Base-by-base conservation (phyloP, 2,888 invertebrate species). In the Cordylochernes scorpioides region DNA sequence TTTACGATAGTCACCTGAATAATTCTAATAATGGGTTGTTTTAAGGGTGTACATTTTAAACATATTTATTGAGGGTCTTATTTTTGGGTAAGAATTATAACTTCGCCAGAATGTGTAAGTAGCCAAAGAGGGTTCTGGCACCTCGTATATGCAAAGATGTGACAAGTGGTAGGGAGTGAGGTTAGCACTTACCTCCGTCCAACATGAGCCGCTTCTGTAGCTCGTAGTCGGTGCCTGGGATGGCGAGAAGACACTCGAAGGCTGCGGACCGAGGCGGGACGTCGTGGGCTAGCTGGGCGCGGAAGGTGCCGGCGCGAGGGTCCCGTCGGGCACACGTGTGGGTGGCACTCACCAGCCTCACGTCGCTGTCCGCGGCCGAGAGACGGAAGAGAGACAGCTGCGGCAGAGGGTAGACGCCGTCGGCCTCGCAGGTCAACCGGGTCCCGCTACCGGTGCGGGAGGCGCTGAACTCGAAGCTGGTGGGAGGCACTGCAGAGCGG, bases 391-490 rank as follows among this genome's bases (percentile, higher is more conserved):
- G 38, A 4, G 35, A 37, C 27, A 44, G 31, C 33, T 41, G 39
- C 16, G 44, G 44, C 36, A 37, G 17, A 14, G 44, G 44, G 34
- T 34, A 44, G 24, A 44, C 42, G 14, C 42, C 35, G 24, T 39
- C 36, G 14, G 41, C 40, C 27, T 39, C 36, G 32, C 44, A 44
- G 12, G 32, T 32, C n/a, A 42, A 29, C 16, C 33, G 31, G 12
- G 33, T n/a, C n/a, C n/a, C n/a, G n/a, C n/a, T n/a, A n/a, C n/a
- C n/a, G n/a, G n/a, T n/a, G n/a, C n/a, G n/a, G n/a, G 38, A 35
- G 31, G 28, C 33, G 33, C 35, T 35, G 30, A 38, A 35, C 19
- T 35, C 34, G 28, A 38, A 35, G 16, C 30, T 33, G 25, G 32
- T 30, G 4, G 38, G 38, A 10, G 35, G 38, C 12, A 35, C 38